Evolutionary conservation across 2,113 vertebrate species (phyloP).

Genomic region (Sander lucioperca): DNA sequence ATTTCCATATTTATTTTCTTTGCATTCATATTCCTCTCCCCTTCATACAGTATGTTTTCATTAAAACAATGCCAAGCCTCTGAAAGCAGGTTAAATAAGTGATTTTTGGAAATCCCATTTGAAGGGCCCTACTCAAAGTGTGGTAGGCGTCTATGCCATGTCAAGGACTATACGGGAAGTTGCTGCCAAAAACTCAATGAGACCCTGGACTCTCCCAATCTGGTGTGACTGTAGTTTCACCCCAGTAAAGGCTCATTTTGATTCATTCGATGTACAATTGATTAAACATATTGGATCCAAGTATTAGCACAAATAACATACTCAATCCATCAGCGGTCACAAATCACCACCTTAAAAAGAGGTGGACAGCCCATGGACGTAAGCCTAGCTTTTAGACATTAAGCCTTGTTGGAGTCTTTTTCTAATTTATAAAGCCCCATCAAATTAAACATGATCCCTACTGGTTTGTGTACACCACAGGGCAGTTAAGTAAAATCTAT

Average conservation of each 20-base stretch:
- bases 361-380: not conserved
- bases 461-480: constrained; percentile 43
- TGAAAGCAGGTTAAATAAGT: constrained; percentile 51
- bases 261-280: constrained; percentile 54
- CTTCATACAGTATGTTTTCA: constrained; percentile 38
- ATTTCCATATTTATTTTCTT: constrained; percentile 72
- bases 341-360: constrained; percentile 45
- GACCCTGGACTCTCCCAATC: constrained; percentile 36
- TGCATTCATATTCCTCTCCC: constrained; percentile 46
- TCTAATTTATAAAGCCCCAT: constrained; percentile 44
- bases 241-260: constrained; percentile 50
- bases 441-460: constrained; percentile 57
- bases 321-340: constrained; percentile 55
- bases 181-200: constrained; percentile 47
- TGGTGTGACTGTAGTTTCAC: constrained; percentile 47
- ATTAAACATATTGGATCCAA: constrained; percentile 54
- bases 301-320: constrained; percentile 59
- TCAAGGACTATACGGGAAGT: constrained; percentile 46
- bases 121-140: constrained; percentile 37
- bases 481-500: constrained; percentile 35
- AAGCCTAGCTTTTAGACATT: constrained; percentile 36
- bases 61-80: constrained; percentile 62
- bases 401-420: constrained; percentile 33
- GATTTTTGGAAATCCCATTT: constrained; percentile 60
- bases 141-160: constrained; percentile 49